phyloP scores from a whole-genome alignment of 1,140 invertebrate genomes.

The Drosophila punjabiensis region DNA sequence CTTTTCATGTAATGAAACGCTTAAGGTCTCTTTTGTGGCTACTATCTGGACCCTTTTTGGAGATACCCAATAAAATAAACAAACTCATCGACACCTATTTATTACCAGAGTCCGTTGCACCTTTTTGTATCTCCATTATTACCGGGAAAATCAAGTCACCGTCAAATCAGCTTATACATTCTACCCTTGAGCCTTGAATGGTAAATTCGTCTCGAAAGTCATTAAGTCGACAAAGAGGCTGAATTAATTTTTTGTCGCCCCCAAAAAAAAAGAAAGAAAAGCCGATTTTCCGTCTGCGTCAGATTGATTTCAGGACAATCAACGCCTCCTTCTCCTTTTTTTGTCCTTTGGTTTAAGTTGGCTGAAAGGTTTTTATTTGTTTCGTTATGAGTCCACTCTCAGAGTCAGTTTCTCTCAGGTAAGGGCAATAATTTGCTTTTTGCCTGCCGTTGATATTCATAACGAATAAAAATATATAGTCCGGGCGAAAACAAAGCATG shows the following conservation, averaged over 20 bases:
- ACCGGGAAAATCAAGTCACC: constrained; percentile 8
- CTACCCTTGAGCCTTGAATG: constrained; percentile 13
- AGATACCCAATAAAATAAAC: not conserved
- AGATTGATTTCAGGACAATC: constrained; percentile 51
- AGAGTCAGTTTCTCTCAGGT: constrained; percentile 4
- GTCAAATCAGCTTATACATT: constrained; percentile 23
- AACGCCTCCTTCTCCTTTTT: constrained; percentile 12
- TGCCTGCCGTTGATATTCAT: constrained; percentile 34
- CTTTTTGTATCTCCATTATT: constrained; percentile 6
- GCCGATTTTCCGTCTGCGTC: constrained; percentile 37
- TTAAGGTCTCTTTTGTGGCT: not conserved
- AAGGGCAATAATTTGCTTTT: constrained; percentile 27
- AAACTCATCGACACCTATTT: constrained; percentile 17
- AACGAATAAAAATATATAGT: constrained; percentile 45
- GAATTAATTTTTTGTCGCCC: constrained; percentile 28
- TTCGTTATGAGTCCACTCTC: constrained; percentile 31
- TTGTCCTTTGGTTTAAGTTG: not conserved
- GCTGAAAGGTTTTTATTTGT: constrained; percentile 44
- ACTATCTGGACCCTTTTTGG: not conserved
- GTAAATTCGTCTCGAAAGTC: constrained; percentile 14
- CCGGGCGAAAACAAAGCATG: constrained; percentile 39
- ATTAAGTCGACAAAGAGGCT: constrained; percentile 14
- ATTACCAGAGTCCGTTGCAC: not conserved
- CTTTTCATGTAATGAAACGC: not conserved
- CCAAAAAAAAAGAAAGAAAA: constrained; percentile 24